Conservation (phyloP, 1,140 invertebrate genomes). For the Drosophila seguyi region DNA sequence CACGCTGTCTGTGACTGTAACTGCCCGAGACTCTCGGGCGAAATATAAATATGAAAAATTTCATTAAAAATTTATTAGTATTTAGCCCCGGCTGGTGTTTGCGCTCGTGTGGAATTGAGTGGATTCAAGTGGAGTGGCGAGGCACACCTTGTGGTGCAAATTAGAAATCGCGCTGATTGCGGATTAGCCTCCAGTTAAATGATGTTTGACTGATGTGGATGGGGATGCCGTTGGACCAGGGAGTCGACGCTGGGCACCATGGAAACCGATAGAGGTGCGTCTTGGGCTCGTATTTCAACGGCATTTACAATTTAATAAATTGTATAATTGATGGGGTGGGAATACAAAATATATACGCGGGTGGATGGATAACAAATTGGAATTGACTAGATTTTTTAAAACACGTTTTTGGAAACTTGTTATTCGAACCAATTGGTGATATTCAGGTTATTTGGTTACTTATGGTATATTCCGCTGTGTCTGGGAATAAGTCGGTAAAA, state of each 20-base stretch:
- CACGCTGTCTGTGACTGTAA: constrained; percentile 76
- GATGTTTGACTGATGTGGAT: constrained; percentile 60
- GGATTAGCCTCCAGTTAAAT: constrained; percentile 73
- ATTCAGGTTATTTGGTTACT: not conserved
- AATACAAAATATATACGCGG: constrained; percentile 7
- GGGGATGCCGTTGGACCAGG: constrained; percentile 25
- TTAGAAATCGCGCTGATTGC: constrained; percentile 80
- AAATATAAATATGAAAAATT: constrained; percentile 59
- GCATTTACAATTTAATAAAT: constrained; percentile 38
- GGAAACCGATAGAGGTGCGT: constrained; percentile 27
- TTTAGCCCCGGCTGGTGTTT: constrained; percentile 31
- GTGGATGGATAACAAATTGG: constrained; percentile 2
- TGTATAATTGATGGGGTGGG: constrained; percentile 18
- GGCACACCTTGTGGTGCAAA: constrained; percentile 77
- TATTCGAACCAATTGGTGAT: not conserved
- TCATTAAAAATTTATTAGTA: constrained; percentile 67
- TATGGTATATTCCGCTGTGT: no score
- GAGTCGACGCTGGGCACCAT: constrained; percentile 1
- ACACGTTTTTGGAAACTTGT: not conserved
- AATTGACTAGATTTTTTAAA: not conserved
- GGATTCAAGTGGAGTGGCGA: constrained; percentile 41
- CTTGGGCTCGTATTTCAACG: constrained; percentile 34
- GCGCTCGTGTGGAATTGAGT: constrained; percentile 51
- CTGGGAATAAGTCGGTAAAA: no score
- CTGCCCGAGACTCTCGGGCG: constrained; percentile 54